Conservation (phyloP, 2,113 vertebrate genomes). For the Vulpes ferrilata region DNA sequence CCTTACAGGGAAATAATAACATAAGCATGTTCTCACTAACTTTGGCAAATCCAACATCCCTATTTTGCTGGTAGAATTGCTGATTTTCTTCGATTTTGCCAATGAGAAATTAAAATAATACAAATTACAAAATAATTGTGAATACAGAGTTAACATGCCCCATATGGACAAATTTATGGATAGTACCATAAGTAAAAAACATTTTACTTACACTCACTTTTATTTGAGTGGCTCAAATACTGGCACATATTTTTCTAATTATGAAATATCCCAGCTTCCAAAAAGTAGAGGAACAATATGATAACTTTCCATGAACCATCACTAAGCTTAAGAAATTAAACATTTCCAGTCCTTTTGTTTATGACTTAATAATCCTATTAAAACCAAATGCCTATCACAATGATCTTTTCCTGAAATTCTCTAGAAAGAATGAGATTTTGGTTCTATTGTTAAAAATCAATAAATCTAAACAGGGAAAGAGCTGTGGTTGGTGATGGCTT, state of each 20-base stretch:
- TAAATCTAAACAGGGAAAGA: background rate
- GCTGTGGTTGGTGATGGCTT: background rate
- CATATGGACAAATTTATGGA: background rate
- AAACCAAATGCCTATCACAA: background rate
- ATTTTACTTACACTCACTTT: background rate
- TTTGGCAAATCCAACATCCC: background rate
- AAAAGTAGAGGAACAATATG: background rate
- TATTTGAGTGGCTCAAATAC: background rate
- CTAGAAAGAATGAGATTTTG: background rate
- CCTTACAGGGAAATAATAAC: background rate
- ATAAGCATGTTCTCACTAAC: background rate
- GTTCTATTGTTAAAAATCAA: background rate
- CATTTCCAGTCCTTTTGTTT: background rate
- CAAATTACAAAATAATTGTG: background rate
- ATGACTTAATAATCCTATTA: background rate
- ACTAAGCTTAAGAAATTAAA: conserved; percentile 1
- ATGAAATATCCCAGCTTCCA: background rate
- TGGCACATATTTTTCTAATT: conserved; percentile 29
- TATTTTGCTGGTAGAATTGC: background rate
- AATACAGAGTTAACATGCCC: background rate
- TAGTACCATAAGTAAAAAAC: background rate
- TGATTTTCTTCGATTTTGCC: background rate
- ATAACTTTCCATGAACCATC: background rate
- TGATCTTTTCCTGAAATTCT: background rate
- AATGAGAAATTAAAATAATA: background rate